Base-by-base conservation (phyloP, 2,113 vertebrate genomes). In the Mastomys natalensis region DNA sequence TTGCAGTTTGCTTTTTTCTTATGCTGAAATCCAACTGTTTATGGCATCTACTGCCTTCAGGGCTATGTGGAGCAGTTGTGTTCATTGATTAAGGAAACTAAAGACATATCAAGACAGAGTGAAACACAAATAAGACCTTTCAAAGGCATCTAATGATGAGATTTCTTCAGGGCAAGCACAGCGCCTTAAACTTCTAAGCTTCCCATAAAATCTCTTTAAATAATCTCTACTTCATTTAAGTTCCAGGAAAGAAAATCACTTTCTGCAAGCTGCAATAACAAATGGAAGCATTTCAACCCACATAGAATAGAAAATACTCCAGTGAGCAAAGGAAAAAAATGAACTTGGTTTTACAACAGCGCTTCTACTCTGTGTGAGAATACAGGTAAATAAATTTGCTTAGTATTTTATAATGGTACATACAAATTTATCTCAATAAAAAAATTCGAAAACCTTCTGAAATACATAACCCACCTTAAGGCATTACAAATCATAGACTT, bases 11-110 rank as follows among this genome's bases (percentile, higher is more conserved):
- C 43, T 24, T 95, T 97, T 89, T 68, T 88, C 66, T 77, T 93
- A 90, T 34, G 8, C 66, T 96, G 64, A 60, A 86, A 97, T 95
- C 66, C 96, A 81, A 81, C 96, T 94, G 73, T 97, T 91, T 93
- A 78, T 97, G 84, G 96, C 90, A 98, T 94, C 68, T 97, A 80
- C 62, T 96, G 97, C 98, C 97, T 98, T 72, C 80, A 89, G 97
- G 96, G 74, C 85, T 85, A 5, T 94, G 74, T 94, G 95, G 22
- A 98, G 37, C 73, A 96, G 94, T 97, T 96, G 86, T 97, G 92
- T 98, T 98, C 85, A 98, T 97, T 96, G 98, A 98, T 98, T 98
- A 97, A 97, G 97, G 48, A 96, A 96, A 95, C 91, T 90, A 95
- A 97, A 98, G 96, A 96, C 74, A 97, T 95, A 97, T 98, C 87